phyloP scores from a whole-genome alignment of 2,888 invertebrate species.

The Dolomedes plantarius region DNA sequence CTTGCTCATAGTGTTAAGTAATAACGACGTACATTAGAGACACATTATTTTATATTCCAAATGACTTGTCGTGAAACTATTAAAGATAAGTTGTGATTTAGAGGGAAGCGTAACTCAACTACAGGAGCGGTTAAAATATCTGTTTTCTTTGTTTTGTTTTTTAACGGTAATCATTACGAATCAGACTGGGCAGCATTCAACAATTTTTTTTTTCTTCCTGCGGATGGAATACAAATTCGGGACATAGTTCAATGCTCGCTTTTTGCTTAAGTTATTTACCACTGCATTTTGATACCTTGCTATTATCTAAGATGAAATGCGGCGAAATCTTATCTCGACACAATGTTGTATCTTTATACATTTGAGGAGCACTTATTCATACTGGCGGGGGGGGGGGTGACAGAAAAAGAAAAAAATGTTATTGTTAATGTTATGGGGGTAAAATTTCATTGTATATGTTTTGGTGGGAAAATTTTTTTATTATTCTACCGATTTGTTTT shows the following conservation, averaged over 20 bases:
- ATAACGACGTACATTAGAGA: no score
- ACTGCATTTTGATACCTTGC: not conserved
- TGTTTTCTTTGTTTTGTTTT: no score
- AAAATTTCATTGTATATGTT: no score
- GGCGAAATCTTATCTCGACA: not conserved
- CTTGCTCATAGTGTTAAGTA: no score
- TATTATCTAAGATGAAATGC: not conserved
- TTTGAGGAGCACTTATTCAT: not conserved
- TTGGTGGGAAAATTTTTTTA: no score
- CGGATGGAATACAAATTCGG: not conserved
- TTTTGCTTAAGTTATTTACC: not conserved
- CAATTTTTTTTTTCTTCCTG: not conserved
- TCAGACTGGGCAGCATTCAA: conserved; percentile 36
- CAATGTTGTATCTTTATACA: not conserved
- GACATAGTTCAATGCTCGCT: conserved; percentile 41
- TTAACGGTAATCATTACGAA: conserved; percentile 4
- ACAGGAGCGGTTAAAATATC: no score
- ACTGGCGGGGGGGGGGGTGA: not conserved
- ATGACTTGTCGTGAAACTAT: no score
- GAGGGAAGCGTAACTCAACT: no score
- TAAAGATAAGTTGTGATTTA: not conserved
- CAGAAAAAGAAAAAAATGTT: no score
- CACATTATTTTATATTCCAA: no score
- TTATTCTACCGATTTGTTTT: no score
- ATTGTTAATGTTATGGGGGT: no score